Evolutionary conservation across 2,888 invertebrate species (phyloP), one percentile per base, ranked within the genome.

Genomic region (Meloe dianella): DNA sequence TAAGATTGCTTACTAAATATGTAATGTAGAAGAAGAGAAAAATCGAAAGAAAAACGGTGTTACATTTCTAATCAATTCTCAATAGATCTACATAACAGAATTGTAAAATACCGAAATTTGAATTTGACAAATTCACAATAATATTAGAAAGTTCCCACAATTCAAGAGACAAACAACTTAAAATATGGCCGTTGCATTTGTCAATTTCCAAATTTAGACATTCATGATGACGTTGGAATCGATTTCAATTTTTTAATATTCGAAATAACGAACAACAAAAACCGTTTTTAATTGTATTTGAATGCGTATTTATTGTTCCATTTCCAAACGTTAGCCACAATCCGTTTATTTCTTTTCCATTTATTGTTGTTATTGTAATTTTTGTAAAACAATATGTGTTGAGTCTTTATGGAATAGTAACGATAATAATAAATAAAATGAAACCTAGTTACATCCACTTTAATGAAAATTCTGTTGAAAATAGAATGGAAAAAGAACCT

Each of bases 381-480:
- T 41, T n/a, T 41, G 41, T 41, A 41, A 41, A 41, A 41, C n/a
- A 41, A 41, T 41, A 41, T 9, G 22, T 51, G 47, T 51, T 20
- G 54, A 54, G 54, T 54, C 54, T 54, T 24, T 24, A 51, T 20
- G 47, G 47, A 17, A 7, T 35, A 41, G n/a, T 41, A 41, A 17
- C n/a, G 17, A 51, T 22, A 22, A 22, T 51, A 51, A 51, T 51
- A 51, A 51, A 51, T 51, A 51, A 51, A 54, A 54, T 24, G 14
- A 54, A 24, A 54, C 54, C 54, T 20, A 54, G 54, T 54, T 54
- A 54, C 54, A 54, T 54, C 14, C 24, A 54, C 54, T 24, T 54
- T 22, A 54, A 54, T 54, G n/a, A 54, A 47, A 54, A 24, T 24
- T 54, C 24, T 12, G 17, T 54, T 54, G 1, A 4, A 54, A 54